Percentiles rank a stretch among this genome's conserved stretches.
Conservation (phyloP, 2,113 vertebrate genomes). For the Neogale vison region DNA sequence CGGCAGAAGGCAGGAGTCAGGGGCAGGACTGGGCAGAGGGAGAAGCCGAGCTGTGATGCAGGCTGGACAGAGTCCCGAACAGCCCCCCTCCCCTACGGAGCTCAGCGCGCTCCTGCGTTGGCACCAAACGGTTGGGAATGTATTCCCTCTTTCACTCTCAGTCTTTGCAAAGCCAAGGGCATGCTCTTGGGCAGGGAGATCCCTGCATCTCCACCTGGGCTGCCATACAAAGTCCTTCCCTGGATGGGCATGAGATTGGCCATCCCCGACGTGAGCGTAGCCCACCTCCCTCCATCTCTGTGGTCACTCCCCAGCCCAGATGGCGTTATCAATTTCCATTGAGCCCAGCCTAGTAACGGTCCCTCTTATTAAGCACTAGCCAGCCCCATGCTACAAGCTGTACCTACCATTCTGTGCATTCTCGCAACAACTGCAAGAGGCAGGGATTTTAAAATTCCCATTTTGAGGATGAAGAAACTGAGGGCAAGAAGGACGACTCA, state of each 20-base stretch:
- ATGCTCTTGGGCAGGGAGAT: not conserved
- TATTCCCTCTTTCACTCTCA: not conserved
- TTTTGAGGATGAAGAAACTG: not conserved
- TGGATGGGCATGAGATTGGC: not conserved
- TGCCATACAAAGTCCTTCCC: not conserved
- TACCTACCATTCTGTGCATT: conserved; percentile 19
- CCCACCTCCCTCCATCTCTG: not conserved
- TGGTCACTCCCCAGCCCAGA: not conserved
- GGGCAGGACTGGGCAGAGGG: not conserved
- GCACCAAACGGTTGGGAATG: not conserved
- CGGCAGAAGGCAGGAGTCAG: not conserved
- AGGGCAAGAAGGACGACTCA: not conserved
- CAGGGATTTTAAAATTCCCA: not conserved
- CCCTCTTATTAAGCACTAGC: conserved; percentile 34
- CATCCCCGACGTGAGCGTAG: not conserved
- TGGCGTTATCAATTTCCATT: conserved; percentile 40
- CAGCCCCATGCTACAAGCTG: not conserved
- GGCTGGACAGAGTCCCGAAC: not conserved
- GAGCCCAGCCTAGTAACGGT: not conserved
- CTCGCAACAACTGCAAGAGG: not conserved
- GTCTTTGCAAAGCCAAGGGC: not conserved
- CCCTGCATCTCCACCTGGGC: not conserved
- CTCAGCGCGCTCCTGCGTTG: not conserved
- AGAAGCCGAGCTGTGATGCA: not conserved
- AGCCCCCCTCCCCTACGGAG: not conserved